A percentile compares a stretch with the other conserved stretches of the same genome.
Conservation (phyloP, 92 coral and sea anemone species). For the Siderastrea radians region DNA sequence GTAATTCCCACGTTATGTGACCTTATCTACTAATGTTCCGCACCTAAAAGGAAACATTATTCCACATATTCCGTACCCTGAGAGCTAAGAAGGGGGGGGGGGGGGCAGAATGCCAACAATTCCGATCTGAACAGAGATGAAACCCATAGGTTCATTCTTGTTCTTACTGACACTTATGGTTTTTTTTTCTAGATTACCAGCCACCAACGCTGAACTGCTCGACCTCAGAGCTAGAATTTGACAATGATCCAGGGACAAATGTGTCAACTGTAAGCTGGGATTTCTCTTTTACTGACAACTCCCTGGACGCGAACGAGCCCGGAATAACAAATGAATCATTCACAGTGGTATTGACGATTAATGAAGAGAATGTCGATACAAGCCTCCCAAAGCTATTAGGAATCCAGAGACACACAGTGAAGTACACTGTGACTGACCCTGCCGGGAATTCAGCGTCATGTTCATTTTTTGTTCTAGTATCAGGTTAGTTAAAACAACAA, state of each 20-base stretch:
- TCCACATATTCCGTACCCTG: too few species aligned
- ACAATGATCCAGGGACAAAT: slow-evolving; percentile 41
- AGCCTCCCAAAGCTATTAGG: slow-evolving; percentile 37
- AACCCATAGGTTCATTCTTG: not conserved
- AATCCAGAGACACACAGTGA: not conserved
- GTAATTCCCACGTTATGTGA: too few species aligned
- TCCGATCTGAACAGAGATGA: not conserved
- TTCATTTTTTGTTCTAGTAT: not conserved
- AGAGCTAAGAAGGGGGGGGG: too few species aligned
- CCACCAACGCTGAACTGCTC: slow-evolving; percentile 33
- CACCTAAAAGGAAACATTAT: too few species aligned
- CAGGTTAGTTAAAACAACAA: slow-evolving; percentile 12
- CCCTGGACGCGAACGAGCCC: slow-evolving; percentile 19
- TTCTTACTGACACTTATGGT: not conserved
- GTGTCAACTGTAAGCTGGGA: slow-evolving; percentile 37
- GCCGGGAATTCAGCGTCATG: slow-evolving; percentile 5
- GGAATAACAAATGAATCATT: slow-evolving; percentile 28
- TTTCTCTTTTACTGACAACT: slow-evolving; percentile 30
- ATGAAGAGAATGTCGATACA: not conserved
- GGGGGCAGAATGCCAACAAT: too few species aligned
- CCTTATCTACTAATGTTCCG: too few species aligned
- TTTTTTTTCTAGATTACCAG: slow-evolving; percentile 21
- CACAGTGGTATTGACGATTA: slow-evolving; percentile 20
- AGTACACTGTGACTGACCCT: slow-evolving; percentile 20
- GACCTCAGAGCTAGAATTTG: not conserved